Evolutionary conservation across 2,797 vertebrate species (phyloP), one percentile per base, ranked within the genome.

Genomic region (Coracias cyanogaster): DNA sequence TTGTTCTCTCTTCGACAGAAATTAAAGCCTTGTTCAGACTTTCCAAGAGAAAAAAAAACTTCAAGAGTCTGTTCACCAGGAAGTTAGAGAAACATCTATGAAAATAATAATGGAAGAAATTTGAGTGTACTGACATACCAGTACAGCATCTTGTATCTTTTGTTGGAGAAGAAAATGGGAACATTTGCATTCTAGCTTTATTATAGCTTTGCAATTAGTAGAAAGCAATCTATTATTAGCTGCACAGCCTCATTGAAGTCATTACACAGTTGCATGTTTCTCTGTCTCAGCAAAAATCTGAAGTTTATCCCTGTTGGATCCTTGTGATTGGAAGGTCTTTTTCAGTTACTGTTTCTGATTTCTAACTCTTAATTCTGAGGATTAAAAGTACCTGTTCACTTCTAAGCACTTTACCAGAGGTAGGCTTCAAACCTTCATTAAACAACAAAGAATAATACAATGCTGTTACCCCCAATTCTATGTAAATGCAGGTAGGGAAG

Each of bases 181-280:
- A 85, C 51, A 35, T 85, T 66, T 58, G 33, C 35, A 60, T 81
- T 94, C 87, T 60, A 66, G 65, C 19, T 92, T 66, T 31, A 31
- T 62, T 66, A 57, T 11, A 79, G 79, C 66, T 73, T 94, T 84
- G 79, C 51, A 78, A 55, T 87, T 82, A 87, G 79, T 37, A 70
- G 61, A 70, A 85, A 46, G 62, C 76, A 85, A 46, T 55, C 79
- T 90, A 72, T 81, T 87, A 60, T 84, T 95, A 87, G 46, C 65
- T 65, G 73, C 81, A 19, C 35, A 73, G 65, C 79, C 65, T 83
- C 82, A 81, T 21, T 60, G 43, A 77, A 87, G 54, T 80, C 45
- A 81, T 81, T 48, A 33, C 49, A 84, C 55, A 86, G 85, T 86
- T 79, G 12, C 25, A 31, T n/a, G n/a, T 41, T 67, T 65, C 71